Percentiles rank a stretch among this genome's conserved stretches.
These are phyloP conservation scores for Rhinoderma darwinii DNA, from an alignment of 2,113 vertebrate genomes.

Conservation along the genomic window DNA sequence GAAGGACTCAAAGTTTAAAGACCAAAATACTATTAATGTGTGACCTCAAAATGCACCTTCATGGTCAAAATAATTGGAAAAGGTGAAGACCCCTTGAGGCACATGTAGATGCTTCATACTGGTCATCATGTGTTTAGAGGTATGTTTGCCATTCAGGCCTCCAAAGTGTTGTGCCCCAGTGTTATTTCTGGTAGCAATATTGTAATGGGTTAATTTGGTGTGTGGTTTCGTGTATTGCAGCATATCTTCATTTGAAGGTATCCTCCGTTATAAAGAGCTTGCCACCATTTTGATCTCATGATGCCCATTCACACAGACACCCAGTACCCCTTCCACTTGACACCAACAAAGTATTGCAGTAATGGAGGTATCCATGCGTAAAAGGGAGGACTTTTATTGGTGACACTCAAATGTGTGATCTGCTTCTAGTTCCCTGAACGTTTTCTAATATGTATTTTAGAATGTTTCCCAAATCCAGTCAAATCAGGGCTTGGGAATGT, in stretches of 20 bases:
- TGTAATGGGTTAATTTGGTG: not conserved
- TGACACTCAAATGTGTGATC: not conserved
- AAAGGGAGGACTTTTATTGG: not conserved
- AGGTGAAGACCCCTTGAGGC: not conserved
- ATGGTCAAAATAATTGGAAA: not conserved
- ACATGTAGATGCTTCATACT: not conserved
- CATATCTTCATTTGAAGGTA: not conserved
- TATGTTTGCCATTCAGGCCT: not conserved
- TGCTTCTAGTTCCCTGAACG: not conserved
- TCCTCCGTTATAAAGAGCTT: not conserved
- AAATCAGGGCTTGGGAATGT: constrained; percentile 75
- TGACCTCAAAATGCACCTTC: not conserved
- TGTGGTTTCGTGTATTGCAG: not conserved
- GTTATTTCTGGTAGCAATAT: constrained; percentile 25
- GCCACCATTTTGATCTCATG: not conserved
- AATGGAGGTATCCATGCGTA: not conserved
- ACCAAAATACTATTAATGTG: not conserved
- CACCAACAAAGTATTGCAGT: constrained; percentile 7
- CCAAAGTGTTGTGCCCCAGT: not conserved
- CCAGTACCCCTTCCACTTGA: not conserved
- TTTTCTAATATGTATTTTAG: not conserved
- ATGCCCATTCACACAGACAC: not conserved
- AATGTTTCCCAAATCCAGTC: constrained; percentile 23
- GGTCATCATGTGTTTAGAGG: not conserved
- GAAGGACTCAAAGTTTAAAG: not conserved